phyloP scores from a whole-genome alignment of 2,888 invertebrate species.

The Campoletis raptor region DNA sequence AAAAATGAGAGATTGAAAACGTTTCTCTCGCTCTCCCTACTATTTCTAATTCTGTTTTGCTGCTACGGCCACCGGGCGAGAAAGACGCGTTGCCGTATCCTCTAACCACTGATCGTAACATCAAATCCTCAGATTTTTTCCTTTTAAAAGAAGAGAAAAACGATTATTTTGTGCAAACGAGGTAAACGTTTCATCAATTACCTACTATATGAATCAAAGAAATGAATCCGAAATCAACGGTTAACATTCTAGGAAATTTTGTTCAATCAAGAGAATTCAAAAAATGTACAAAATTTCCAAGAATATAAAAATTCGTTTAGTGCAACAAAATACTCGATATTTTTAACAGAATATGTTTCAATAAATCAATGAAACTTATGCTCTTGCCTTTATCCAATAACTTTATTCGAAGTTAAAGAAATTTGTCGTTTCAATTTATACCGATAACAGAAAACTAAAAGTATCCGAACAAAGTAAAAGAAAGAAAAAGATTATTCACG shows the following conservation, averaged over 20 bases:
- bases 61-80: conserved; percentile 69
- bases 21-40: conserved; percentile 67
- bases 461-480: background rate
- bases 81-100: conserved; percentile 57
- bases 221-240: too few species aligned
- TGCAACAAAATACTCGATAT: background rate
- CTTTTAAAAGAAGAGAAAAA: conserved; percentile 6
- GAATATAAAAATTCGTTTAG: background rate
- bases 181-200: background rate
- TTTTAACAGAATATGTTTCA: background rate
- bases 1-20: conserved; percentile 31
- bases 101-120: conserved; percentile 35
- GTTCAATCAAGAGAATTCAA: too few species aligned
- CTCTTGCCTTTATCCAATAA: background rate
- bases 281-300: too few species aligned
- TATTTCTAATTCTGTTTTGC: conserved; percentile 73
- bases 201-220: too few species aligned
- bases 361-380: conserved; percentile 1
- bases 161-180: background rate
- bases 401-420: conserved; percentile 1
- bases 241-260: too few species aligned
- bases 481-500: conserved; percentile 5
- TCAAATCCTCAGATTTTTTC: conserved; percentile 47
- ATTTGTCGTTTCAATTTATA: background rate
- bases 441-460: background rate